Conservation (phyloP, 2,797 vertebrate species). For the Sebastes diaconus region DNA sequence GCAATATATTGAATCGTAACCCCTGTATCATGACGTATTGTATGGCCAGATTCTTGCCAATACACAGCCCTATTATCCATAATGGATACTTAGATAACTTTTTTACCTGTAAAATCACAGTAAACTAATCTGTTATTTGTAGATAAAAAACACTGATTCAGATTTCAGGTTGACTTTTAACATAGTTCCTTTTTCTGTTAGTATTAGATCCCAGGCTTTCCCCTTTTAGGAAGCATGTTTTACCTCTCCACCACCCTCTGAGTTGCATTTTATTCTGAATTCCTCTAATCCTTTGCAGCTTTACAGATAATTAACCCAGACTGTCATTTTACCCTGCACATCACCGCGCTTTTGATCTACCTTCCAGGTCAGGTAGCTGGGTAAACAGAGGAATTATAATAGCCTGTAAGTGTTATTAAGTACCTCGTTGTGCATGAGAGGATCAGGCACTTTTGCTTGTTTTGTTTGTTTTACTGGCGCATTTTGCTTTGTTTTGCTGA, state of each 20-base stretch:
- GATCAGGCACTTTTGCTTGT: slow-evolving; percentile 38
- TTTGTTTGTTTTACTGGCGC: slow-evolving; percentile 31
- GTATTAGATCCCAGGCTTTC: background rate
- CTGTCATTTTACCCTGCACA: slow-evolving; percentile 57
- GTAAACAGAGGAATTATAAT: slow-evolving; percentile 57
- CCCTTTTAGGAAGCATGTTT: slow-evolving; percentile 38
- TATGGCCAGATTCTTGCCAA: too few species aligned
- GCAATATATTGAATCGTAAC: too few species aligned
- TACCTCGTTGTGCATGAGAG: slow-evolving; percentile 32
- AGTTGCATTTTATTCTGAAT: slow-evolving; percentile 56
- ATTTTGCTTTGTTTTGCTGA: slow-evolving; percentile 3
- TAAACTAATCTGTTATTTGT: background rate
- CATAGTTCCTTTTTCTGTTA: background rate
- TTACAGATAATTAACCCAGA: slow-evolving; percentile 72
- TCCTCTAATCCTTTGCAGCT: slow-evolving; percentile 67
- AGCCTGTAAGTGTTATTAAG: slow-evolving; percentile 56
- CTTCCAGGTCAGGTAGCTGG: slow-evolving; percentile 53
- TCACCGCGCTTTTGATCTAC: slow-evolving; percentile 59
- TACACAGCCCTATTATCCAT: background rate
- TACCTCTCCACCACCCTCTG: slow-evolving; percentile 40
- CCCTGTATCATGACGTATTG: too few species aligned
- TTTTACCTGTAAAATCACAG: background rate
- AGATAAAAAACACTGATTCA: background rate
- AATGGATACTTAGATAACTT: background rate
- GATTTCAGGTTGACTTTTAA: background rate